Evolutionary conservation across 2,113 vertebrate genomes (phyloP).

Genomic region (Illadopsis cleaveri): DNA sequence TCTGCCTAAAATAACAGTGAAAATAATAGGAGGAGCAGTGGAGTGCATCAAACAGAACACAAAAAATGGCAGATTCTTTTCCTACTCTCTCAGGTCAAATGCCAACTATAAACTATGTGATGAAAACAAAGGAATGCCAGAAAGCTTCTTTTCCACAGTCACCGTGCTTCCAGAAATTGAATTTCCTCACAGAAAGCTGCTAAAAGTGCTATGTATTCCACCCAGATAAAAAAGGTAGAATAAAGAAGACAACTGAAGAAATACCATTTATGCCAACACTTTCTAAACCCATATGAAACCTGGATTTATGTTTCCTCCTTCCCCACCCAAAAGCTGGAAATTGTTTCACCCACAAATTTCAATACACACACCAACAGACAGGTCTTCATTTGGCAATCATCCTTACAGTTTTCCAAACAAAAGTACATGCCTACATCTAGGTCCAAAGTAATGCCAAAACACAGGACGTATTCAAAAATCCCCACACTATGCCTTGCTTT

Average conservation of each 20-base stretch:
- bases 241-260: constrained; percentile 22
- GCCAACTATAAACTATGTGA: constrained; percentile 27
- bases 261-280: neutral
- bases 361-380: neutral
- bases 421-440: neutral
- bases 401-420: neutral
- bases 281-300: constrained; percentile 28
- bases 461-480: neutral
- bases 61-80: constrained; percentile 12
- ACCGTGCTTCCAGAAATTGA: neutral
- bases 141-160: constrained; percentile 2
- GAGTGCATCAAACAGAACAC: neutral
- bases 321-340: neutral
- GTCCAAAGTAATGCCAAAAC: neutral
- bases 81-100: constrained; percentile 55
- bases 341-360: neutral
- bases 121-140: constrained; percentile 52
- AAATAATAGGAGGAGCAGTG: neutral
- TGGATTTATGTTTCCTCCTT: neutral
- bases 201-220: neutral
- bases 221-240: neutral
- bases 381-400: constrained; percentile 22
- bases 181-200: constrained; percentile 26
- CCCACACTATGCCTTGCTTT: neutral
- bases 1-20: constrained; percentile 29